Base-by-base conservation (phyloP, 1,140 invertebrate species). In the Diprion similis region DNA sequence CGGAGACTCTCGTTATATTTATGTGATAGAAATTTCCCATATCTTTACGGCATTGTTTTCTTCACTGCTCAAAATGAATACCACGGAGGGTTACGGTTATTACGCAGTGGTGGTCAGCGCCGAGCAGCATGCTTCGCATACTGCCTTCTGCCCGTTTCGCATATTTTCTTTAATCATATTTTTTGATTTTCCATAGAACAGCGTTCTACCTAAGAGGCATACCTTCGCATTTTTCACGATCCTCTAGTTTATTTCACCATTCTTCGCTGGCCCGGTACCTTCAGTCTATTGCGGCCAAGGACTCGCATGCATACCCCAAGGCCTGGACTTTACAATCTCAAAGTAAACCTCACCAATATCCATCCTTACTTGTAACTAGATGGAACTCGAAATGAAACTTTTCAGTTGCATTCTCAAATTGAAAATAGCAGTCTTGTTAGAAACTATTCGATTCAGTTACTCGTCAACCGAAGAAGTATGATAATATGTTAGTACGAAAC, bases 121-220 rank as follows among this genome's bases (percentile, higher is more conserved):
- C 11, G 9, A 59, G n/a, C 51, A 4, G n/a, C 51, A 4, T 59
- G 51, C 11, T 17, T 17, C n/a, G 51, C 51, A 59, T 59, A 59
- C 9, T 59, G 6, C 24, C 24, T 59, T 59, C 51, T 17, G 9
- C 11, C 11, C 9, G n/a, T 9, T 17, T 59, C n/a, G 51, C 51
- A 59, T 59, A 59, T 17, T 59, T 59, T 17, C 51, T 59, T 59
- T 59, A 59, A 59, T 59, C 51, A 59, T 59, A 59, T 59, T 59
- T 59, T 59, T 6, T 17, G 51, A 59, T 8, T 59, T 37, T 59
- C 51, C 51, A 59, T 15, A 59, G 51, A 17, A 13, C 11, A 59
- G 51, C 51, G 24, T 37, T 6, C 51, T 59, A 8, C 51, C 51
- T 17, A 4, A 59, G 24, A 37, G 6, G n/a, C n/a, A n/a, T n/a